These are phyloP conservation scores for Andricus grossulariae DNA, from an alignment of 1,140 invertebrate species.

Conservation along the genomic window DNA sequence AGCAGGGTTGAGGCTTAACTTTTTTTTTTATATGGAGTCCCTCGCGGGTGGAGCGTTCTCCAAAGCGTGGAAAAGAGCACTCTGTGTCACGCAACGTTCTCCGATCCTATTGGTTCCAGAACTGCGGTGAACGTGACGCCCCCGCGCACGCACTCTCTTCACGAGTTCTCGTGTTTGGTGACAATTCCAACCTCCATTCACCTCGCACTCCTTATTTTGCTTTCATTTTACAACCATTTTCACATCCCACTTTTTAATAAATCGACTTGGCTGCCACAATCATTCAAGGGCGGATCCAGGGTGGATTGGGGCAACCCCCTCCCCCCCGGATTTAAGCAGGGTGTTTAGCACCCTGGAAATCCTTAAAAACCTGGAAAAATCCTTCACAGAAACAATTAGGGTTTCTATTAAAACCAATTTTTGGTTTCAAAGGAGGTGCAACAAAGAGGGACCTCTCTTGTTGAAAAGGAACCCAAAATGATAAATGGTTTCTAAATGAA, in stretches of 20 bases:
- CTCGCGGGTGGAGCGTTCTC: slow-evolving; percentile 60
- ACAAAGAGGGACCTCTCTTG: too few species aligned
- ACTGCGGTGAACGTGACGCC: slow-evolving; percentile 53
- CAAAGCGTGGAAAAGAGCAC: slow-evolving; percentile 61
- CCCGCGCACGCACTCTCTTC: slow-evolving; percentile 58
- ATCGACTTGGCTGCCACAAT: too few species aligned
- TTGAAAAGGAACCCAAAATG: too few species aligned
- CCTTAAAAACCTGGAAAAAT: too few species aligned
- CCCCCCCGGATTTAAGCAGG: too few species aligned
- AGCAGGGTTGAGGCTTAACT: not conserved
- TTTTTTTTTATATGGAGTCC: not conserved
- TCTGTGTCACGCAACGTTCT: slow-evolving; percentile 61
- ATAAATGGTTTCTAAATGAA: too few species aligned
- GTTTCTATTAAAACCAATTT: too few species aligned
- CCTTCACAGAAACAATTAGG: too few species aligned
- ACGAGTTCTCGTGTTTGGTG: slow-evolving; percentile 44
- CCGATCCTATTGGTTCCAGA: slow-evolving; percentile 56
- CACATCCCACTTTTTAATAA: slow-evolving; percentile 14
- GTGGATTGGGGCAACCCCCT: too few species aligned
- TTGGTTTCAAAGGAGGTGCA: too few species aligned
- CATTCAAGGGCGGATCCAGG: too few species aligned
- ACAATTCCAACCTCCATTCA: slow-evolving; percentile 43
- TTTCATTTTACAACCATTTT: slow-evolving; percentile 33
- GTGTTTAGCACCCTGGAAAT: too few species aligned
- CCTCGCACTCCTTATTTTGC: slow-evolving; percentile 17